Percentiles rank a stretch among this genome's conserved stretches.
phyloP scores from a whole-genome alignment of 1,140 invertebrate genomes.

The Brachionus asplanchnoidis region DNA sequence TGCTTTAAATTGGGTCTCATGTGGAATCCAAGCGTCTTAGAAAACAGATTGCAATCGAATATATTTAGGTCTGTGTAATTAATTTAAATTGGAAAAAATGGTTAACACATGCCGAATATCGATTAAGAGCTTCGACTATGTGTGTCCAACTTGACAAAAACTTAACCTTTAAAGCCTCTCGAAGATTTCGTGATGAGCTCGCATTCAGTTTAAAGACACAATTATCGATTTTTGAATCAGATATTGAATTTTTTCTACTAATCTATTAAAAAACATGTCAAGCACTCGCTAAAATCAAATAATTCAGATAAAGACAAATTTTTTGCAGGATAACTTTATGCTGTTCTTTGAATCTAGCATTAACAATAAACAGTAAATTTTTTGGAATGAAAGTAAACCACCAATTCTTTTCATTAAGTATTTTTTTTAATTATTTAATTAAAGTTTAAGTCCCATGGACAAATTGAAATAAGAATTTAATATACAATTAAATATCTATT shows the following conservation, averaged over 20 bases:
- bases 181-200: background rate
- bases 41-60: background rate
- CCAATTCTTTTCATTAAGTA: too few species aligned
- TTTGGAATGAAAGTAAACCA: too few species aligned
- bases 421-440: too few species aligned
- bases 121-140: background rate
- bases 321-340: too few species aligned
- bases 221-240: background rate
- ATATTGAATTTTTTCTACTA: background rate
- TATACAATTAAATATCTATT: too few species aligned
- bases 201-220: background rate
- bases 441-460: too few species aligned
- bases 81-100: background rate
- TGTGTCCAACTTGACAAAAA: background rate
- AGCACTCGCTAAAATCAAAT: background rate
- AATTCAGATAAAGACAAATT: background rate
- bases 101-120: background rate
- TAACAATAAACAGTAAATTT: too few species aligned
- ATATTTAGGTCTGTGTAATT: background rate
- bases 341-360: too few species aligned
- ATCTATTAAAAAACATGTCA: background rate
- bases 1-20: background rate
- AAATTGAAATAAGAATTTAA: too few species aligned
- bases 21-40: background rate
- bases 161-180: background rate